These are phyloP conservation scores for Epizoanthus scotinus DNA, from an alignment of 92 coral and sea anemone species.

Conservation along the genomic window DNA sequence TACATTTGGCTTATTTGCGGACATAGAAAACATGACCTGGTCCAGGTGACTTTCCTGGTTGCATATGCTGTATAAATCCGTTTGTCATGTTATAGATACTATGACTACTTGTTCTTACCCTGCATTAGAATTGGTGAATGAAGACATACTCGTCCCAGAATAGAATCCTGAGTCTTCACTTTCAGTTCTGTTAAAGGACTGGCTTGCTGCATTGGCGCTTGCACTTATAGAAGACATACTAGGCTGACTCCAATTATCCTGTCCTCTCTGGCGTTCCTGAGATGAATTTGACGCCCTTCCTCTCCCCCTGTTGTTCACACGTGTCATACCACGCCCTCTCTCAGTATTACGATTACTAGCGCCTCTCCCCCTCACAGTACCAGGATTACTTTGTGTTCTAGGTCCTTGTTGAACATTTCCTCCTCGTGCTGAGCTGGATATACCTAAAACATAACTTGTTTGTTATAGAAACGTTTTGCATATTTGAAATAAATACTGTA, in stretches of 20 bases:
- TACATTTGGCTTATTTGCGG: too few species aligned
- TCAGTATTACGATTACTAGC: background rate
- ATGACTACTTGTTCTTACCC: conserved; percentile 1
- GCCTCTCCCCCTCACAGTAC: background rate
- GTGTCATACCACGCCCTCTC: conserved; percentile 8
- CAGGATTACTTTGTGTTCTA: too few species aligned
- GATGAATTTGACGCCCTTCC: background rate
- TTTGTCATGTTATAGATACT: background rate
- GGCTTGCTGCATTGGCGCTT: background rate
- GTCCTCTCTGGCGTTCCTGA: background rate
- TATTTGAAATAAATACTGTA: too few species aligned
- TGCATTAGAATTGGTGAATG: background rate
- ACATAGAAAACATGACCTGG: too few species aligned
- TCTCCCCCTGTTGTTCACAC: background rate
- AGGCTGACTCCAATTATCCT: background rate
- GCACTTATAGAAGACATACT: background rate
- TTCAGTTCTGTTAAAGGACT: background rate
- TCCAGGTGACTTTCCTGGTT: background rate
- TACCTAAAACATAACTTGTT: background rate
- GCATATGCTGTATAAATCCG: background rate
- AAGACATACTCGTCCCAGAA: background rate
- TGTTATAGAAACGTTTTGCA: too few species aligned
- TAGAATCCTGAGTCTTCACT: conserved; percentile 10
- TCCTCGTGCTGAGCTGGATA: background rate
- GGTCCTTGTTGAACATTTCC: conserved; percentile 1